Evolutionary conservation across 2,888 invertebrate species (phyloP).

Genomic region (Drosophila neutralis): DNA sequence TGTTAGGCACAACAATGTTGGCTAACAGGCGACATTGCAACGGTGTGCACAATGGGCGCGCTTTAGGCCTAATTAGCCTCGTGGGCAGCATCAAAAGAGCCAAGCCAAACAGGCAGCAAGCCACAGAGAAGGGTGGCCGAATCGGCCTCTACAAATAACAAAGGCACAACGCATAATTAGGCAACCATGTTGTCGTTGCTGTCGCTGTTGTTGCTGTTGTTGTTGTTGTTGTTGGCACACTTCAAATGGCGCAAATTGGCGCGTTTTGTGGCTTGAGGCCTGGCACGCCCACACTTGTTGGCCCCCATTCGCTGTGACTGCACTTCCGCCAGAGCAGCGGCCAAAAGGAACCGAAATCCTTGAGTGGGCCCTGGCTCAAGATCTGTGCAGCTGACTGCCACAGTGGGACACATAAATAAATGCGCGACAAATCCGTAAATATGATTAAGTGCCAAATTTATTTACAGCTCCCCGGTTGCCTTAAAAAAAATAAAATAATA

Average conservation of each 20-base stretch:
- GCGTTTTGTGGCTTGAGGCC: slow-evolving; percentile 35
- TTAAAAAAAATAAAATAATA: slow-evolving; percentile 38
- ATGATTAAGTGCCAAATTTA: slow-evolving; percentile 79
- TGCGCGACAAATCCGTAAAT: slow-evolving; percentile 76
- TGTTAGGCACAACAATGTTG: slow-evolving; percentile 53
- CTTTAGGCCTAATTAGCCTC: slow-evolving; percentile 79
- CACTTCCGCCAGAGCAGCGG: slow-evolving; percentile 54
- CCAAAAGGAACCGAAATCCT: slow-evolving; percentile 42
- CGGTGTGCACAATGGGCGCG: slow-evolving; percentile 64
- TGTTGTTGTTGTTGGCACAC: slow-evolving; percentile 44
- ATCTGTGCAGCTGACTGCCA: slow-evolving; percentile 33
- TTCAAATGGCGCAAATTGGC: slow-evolving; percentile 76
- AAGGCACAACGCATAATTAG: slow-evolving; percentile 76
- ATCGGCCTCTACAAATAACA: slow-evolving; percentile 52
- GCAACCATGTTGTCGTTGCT: slow-evolving; percentile 40
- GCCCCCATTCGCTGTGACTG: slow-evolving; percentile 32
- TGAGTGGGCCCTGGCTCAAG: slow-evolving; percentile 27
- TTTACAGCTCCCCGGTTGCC: slow-evolving; percentile 75
- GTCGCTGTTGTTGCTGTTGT: slow-evolving; percentile 22
- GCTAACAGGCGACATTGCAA: slow-evolving; percentile 49
- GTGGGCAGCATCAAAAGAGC: slow-evolving; percentile 58
- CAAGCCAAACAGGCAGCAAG: slow-evolving; percentile 14
- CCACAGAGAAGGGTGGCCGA: slow-evolving; percentile 27
- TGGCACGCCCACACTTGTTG: slow-evolving; percentile 8
- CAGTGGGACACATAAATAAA: slow-evolving; percentile 77